Evolutionary conservation across 2,888 invertebrate species (phyloP).

Genomic region (Eudemis profundana): DNA sequence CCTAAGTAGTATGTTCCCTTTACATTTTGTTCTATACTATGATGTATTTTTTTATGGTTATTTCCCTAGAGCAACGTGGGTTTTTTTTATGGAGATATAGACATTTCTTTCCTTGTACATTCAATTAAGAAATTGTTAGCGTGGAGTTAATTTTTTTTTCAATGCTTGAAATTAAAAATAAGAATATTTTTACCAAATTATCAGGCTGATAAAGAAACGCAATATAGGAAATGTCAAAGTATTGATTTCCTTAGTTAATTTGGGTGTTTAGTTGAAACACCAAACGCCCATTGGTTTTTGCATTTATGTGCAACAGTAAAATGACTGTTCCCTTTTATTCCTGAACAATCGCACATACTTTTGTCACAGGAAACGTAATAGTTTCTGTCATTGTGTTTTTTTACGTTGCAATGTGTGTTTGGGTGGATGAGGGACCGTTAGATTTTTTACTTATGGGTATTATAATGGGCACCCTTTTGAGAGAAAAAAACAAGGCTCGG

Average conservation of each 20-base stretch:
- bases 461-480: conserved; percentile 78
- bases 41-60: no score
- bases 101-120: no score
- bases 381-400: conserved; percentile 80
- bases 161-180: no score
- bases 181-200: neutral
- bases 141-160: no score
- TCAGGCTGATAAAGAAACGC: no score
- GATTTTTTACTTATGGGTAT: conserved; percentile 69
- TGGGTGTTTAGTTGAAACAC: neutral
- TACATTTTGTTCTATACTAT: no score
- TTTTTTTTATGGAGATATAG: neutral
- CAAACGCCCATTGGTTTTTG: conserved; percentile 18
- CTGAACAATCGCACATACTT: conserved; percentile 62
- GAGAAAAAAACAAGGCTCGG: conserved; percentile 71
- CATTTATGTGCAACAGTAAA: conserved; percentile 31
- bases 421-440: conserved; percentile 78
- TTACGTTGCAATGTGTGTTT: conserved; percentile 77
- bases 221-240: neutral
- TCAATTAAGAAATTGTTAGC: no score
- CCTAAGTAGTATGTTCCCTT: no score
- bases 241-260: neutral
- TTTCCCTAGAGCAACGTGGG: no score
- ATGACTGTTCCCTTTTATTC: conserved; percentile 46
- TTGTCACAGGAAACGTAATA: conserved; percentile 75